phyloP scores from a whole-genome alignment of 2,113 vertebrate genomes.

The Haliaeetus leucogaster region DNA sequence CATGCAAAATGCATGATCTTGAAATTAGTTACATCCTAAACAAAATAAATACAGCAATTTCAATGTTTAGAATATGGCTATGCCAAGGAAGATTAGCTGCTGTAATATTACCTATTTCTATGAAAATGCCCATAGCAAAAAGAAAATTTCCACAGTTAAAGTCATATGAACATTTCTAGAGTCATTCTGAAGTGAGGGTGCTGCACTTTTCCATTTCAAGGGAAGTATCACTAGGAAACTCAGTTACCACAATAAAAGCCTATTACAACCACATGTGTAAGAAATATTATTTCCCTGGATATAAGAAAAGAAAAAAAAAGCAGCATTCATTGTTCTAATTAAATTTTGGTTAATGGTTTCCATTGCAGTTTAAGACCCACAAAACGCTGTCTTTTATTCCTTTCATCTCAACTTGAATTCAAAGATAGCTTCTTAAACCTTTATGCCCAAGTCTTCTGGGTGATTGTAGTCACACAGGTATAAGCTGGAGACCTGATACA shows the following conservation, averaged over 20 bases:
- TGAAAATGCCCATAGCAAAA: background rate
- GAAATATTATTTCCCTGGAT: background rate
- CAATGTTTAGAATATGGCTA: background rate
- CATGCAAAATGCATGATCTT: rapidly evolving
- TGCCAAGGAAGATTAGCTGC: background rate
- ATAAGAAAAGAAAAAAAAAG: background rate
- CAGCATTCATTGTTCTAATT: background rate
- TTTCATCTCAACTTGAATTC: background rate
- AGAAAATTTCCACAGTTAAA: background rate
- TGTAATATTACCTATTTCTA: background rate
- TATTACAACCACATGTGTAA: conserved; percentile 16
- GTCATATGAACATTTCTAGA: background rate
- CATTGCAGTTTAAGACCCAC: background rate
- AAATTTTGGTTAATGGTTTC: background rate
- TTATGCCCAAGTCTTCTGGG: background rate
- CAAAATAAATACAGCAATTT: background rate
- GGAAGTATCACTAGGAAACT: conserved; percentile 9
- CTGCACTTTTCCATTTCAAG: background rate
- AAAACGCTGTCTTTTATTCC: background rate
- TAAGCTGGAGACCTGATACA: background rate
- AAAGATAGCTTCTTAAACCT: background rate
- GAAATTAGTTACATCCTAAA: background rate
- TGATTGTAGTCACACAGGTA: background rate
- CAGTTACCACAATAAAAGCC: conserved; percentile 4
- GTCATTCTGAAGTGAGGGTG: background rate